These are phyloP conservation scores for Caenorhabditis brenneri DNA, from an alignment of 1,140 invertebrate genomes.

Conservation along the genomic window DNA sequence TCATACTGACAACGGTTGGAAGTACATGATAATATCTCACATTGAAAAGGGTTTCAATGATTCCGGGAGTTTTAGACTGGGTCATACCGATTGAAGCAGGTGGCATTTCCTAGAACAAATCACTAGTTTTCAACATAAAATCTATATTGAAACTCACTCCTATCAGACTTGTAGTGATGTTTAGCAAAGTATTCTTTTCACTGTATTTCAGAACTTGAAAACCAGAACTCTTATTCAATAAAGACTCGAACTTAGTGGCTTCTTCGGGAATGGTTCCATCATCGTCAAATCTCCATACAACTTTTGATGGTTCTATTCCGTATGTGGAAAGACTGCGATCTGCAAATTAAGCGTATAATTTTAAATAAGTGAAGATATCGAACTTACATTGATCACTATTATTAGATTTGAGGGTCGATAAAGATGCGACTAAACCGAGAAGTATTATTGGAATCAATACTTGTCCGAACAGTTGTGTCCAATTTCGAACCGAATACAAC, in stretches of 20 bases:
- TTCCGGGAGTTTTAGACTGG: not conserved
- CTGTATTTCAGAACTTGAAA: not conserved
- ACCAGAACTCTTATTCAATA: not conserved
- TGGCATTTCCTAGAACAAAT: conserved; percentile 1
- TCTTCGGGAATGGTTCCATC: conserved; percentile 1
- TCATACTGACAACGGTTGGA: conserved; percentile 11
- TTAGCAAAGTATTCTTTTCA: not conserved
- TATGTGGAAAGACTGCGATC: not conserved
- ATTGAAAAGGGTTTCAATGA: not conserved
- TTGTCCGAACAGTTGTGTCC: conserved; percentile 45
- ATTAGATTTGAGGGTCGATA: conserved; percentile 9
- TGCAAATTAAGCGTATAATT: not conserved
- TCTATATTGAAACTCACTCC: not conserved
- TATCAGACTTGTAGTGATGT: not conserved
- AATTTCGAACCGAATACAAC: conserved; percentile 31
- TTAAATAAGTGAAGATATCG: not conserved
- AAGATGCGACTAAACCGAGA: conserved; percentile 28
- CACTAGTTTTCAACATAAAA: not conserved
- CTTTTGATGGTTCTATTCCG: conserved; percentile 29
- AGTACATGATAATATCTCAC: conserved; percentile 26
- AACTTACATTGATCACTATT: conserved; percentile 40
- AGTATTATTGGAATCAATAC: conserved; percentile 34
- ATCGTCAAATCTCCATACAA: not conserved
- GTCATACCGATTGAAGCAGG: conserved; percentile 7
- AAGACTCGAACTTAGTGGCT: not conserved